Percentiles rank a stretch among this genome's conserved stretches.
Conservation (phyloP, 2,888 invertebrate genomes). For the Odontomyia ornata region DNA sequence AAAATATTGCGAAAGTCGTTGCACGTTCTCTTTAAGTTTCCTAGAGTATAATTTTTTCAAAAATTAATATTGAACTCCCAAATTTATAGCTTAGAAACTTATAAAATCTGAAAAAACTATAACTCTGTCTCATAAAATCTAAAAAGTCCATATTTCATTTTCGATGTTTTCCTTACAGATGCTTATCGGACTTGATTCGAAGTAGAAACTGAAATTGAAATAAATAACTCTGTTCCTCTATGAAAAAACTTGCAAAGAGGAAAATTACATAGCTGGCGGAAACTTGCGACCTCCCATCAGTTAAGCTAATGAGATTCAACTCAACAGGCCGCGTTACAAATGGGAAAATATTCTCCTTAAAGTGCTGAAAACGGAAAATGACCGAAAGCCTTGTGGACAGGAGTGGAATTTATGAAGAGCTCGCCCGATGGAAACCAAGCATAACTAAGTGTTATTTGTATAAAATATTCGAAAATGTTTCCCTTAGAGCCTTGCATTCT, state of each 20-base stretch:
- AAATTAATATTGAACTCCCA: too few species aligned
- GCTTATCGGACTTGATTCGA: too few species aligned
- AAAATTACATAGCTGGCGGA: background rate
- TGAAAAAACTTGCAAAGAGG: background rate
- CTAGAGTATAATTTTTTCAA: too few species aligned
- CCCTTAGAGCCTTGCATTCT: background rate
- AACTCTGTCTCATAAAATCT: too few species aligned
- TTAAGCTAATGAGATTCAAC: conserved; percentile 22
- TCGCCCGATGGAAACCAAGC: background rate
- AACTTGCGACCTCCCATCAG: conserved; percentile 14
- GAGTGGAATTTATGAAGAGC: background rate
- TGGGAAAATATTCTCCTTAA: background rate
- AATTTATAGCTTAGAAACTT: too few species aligned
- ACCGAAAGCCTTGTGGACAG: background rate
- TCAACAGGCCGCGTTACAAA: background rate
- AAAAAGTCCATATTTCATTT: too few species aligned
- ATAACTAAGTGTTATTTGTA: conserved; percentile 5
- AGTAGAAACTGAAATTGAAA: too few species aligned
- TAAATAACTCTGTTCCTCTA: too few species aligned
- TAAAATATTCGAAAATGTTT: background rate
- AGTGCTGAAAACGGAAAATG: background rate
- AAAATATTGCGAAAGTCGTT: too few species aligned
- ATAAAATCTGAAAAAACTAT: too few species aligned
- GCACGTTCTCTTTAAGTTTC: too few species aligned
- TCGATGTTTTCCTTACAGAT: too few species aligned